Percentiles rank a stretch among this genome's conserved stretches.
phyloP scores from a whole-genome alignment of 2,888 invertebrate genomes.

The Pegoplata infirma region DNA sequence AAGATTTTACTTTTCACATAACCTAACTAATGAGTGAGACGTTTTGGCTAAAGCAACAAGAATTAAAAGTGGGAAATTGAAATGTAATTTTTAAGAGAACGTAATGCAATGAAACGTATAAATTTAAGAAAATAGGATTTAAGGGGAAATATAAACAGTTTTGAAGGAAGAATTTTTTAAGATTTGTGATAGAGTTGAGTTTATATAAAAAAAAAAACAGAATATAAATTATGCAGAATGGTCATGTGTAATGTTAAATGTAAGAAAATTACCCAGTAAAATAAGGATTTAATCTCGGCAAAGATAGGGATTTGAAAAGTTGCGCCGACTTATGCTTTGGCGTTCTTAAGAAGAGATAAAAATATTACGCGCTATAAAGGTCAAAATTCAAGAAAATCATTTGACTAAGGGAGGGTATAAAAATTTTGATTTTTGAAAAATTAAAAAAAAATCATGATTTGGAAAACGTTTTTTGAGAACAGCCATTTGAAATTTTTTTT shows the following conservation, averaged over 20 bases:
- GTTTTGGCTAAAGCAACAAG: conserved; percentile 60
- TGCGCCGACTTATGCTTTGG: too few species aligned
- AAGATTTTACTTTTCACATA: conserved; percentile 56
- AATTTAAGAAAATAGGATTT: conserved; percentile 44
- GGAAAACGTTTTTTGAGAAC: too few species aligned
- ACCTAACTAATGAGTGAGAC: conserved; percentile 54
- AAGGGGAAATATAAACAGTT: conserved; percentile 24
- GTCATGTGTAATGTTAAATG: conserved; percentile 12
- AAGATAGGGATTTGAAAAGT: too few species aligned
- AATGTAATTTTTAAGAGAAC: conserved; percentile 49
- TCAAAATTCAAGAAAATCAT: too few species aligned
- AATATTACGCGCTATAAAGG: too few species aligned
- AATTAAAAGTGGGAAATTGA: conserved; percentile 36
- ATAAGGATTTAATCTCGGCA: too few species aligned
- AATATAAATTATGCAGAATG: neutral
- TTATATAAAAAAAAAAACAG: conserved; percentile 20
- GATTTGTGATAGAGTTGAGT: conserved; percentile 64
- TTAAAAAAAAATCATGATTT: too few species aligned
- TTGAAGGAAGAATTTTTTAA: conserved; percentile 50
- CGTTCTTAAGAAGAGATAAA: too few species aligned
- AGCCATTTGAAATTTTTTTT: too few species aligned
- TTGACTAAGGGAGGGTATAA: too few species aligned
- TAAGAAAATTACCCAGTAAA: too few species aligned
- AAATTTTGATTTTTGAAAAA: too few species aligned
- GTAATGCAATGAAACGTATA: conserved; percentile 56